phyloP scores from a whole-genome alignment of 2,113 vertebrate species.

The Willisornis vidua region DNA sequence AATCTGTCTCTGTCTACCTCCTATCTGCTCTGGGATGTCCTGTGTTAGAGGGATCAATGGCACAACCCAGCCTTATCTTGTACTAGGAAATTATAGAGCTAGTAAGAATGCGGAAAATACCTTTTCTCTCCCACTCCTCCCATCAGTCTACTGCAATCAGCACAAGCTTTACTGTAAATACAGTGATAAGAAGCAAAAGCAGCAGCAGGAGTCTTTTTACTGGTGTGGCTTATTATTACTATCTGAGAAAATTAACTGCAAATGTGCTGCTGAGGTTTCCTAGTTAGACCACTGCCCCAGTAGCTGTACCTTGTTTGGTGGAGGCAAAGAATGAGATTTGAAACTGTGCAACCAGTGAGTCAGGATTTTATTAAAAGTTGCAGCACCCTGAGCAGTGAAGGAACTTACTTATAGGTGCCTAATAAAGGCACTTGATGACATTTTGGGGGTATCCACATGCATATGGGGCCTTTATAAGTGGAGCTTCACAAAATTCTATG shows the following conservation, averaged over 20 bases:
- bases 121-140: neutral
- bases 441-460: neutral
- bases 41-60: neutral
- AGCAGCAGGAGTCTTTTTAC: neutral
- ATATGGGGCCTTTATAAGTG: neutral
- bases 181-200: neutral
- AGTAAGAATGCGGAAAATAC: neutral
- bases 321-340: neutral
- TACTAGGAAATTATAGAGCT: constrained; percentile 7
- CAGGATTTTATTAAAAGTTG: neutral
- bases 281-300: neutral
- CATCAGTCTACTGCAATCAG: neutral
- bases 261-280: neutral
- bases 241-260: neutral
- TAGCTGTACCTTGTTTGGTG: neutral
- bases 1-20: neutral
- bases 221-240: neutral
- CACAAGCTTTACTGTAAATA: neutral
- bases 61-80: neutral
- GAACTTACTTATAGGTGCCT: neutral
- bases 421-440: neutral
- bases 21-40: neutral
- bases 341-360: neutral
- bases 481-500: neutral
- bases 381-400: neutral